These are phyloP conservation scores for Agonopterix alstromeriana DNA, from an alignment of 2,888 invertebrate species.

Conservation along the genomic window DNA sequence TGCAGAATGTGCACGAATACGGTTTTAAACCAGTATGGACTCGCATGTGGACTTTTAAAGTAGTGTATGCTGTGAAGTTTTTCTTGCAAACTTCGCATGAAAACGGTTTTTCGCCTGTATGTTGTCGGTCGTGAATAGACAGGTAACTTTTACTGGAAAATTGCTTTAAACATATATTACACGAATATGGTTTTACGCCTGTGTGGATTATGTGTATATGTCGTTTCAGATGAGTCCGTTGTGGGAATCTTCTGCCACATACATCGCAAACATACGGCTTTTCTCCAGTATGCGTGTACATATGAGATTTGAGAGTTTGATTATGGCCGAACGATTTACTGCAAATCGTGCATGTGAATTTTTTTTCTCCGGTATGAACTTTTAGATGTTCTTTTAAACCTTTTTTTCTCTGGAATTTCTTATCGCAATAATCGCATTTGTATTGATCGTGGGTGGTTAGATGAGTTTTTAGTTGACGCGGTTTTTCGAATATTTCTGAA, in stretches of 20 bases:
- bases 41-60: constrained; percentile 61
- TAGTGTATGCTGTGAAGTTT: constrained; percentile 58
- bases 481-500: constrained; percentile 37
- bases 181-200: constrained; percentile 47
- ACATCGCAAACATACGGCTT: constrained; percentile 58
- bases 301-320: constrained; percentile 60
- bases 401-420: constrained; percentile 53
- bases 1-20: constrained; percentile 52
- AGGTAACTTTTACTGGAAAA: constrained; percentile 64
- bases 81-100: constrained; percentile 60
- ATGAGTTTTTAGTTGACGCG: constrained; percentile 47
- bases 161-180: constrained; percentile 52
- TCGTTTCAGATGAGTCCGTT: constrained; percentile 55
- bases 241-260: constrained; percentile 53
- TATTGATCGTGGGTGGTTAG: constrained; percentile 44
- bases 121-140: constrained; percentile 53
- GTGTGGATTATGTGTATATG: constrained; percentile 61
- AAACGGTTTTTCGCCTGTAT: constrained; percentile 55
- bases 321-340: constrained; percentile 53
- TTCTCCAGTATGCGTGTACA: constrained; percentile 58
- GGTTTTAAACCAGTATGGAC: constrained; percentile 61
- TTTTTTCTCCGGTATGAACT: constrained; percentile 52
- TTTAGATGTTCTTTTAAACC: constrained; percentile 60
- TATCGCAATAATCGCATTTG: constrained; percentile 44
- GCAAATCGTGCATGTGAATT: constrained; percentile 46